These are phyloP conservation scores for Hyperopisus bebe DNA, from an alignment of 2,113 vertebrate species.

Conservation along the genomic window DNA sequence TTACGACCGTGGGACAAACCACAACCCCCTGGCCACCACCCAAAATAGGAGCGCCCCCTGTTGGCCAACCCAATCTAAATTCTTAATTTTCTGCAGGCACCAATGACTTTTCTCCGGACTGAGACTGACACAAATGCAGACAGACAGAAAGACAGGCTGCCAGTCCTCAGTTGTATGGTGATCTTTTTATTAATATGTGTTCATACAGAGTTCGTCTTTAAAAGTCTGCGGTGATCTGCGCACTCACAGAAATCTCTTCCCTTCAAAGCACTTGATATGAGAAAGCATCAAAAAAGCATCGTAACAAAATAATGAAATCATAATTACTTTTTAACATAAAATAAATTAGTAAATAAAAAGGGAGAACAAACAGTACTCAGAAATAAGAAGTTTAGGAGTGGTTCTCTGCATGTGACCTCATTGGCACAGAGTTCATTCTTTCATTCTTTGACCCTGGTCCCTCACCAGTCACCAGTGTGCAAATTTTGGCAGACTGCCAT, in stretches of 20 bases:
- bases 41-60: not conserved
- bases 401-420: slow-evolving; percentile 4
- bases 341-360: slow-evolving; percentile 27
- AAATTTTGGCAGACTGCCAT: not conserved
- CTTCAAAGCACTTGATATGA: slow-evolving; percentile 46
- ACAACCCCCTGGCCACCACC: too few species aligned
- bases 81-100: not conserved
- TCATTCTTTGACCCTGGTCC: not conserved
- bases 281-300: slow-evolving; percentile 13
- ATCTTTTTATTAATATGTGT: slow-evolving; percentile 62
- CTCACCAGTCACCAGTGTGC: not conserved
- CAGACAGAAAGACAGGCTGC: not conserved
- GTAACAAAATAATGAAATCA: slow-evolving; percentile 36
- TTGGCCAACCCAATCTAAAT: not conserved
- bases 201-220: slow-evolving; percentile 53
- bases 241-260: slow-evolving; percentile 53
- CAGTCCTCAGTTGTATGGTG: not conserved
- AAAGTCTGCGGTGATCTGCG: slow-evolving; percentile 54
- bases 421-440: slow-evolving; percentile 13
- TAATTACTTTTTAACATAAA: slow-evolving; percentile 41
- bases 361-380: not conserved
- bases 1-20: not conserved
- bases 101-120: not conserved
- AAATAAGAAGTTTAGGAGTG: not conserved
- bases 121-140: not conserved